These are phyloP conservation scores for Lampris megalopsis DNA, from an alignment of 2,113 vertebrate genomes.

Conservation along the genomic window DNA sequence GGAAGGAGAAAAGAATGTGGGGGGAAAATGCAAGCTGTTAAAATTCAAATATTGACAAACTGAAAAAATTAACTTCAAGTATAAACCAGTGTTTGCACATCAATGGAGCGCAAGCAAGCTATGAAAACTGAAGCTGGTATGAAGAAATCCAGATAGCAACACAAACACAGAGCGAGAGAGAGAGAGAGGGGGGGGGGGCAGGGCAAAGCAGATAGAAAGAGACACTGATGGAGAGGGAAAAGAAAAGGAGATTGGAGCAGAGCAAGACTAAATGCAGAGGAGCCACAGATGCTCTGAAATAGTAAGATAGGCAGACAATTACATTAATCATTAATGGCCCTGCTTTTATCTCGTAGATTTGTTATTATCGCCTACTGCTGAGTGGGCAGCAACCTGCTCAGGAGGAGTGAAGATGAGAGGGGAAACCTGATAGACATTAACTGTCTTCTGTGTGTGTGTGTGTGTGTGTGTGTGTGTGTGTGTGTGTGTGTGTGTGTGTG, in stretches of 20 bases:
- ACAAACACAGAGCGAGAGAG: not conserved
- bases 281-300: slow-evolving; percentile 88
- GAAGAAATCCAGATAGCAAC: not conserved
- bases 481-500: not conserved
- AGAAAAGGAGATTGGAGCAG: slow-evolving; percentile 43
- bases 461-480: slow-evolving; percentile 21
- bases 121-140: not conserved
- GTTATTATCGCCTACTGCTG: slow-evolving; percentile 90
- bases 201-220: not conserved
- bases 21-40: too few relatives aligned
- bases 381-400: slow-evolving; percentile 89
- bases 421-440: slow-evolving; percentile 91
- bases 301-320: slow-evolving; percentile 89
- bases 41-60: too few relatives aligned
- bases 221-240: slow-evolving; percentile 73
- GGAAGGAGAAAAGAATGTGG: slow-evolving; percentile 54
- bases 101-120: not conserved
- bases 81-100: not conserved
- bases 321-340: slow-evolving; percentile 92
- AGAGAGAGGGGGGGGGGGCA: too few relatives aligned
- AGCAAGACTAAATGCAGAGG: slow-evolving; percentile 42
- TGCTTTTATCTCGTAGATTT: slow-evolving; percentile 93
- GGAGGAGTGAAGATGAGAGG: slow-evolving; percentile 86
- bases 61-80: too few relatives aligned
- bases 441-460: slow-evolving; percentile 14